Base-by-base conservation (phyloP, 2,113 vertebrate genomes). In the Micromys minutus region DNA sequence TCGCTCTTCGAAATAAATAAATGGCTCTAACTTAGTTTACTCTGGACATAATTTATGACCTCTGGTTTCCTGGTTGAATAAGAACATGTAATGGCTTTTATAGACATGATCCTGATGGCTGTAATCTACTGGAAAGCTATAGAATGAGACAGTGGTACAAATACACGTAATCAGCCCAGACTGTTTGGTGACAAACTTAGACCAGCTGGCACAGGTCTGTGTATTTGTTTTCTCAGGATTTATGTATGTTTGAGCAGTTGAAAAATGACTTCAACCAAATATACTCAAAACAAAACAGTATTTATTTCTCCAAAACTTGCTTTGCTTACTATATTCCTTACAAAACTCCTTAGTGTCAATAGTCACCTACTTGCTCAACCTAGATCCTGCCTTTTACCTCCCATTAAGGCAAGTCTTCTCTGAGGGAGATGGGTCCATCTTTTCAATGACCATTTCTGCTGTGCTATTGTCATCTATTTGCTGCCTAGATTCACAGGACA, bases 1-100 rank as follows among this genome's bases (percentile, higher is more conserved):
- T 61, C 52, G 55, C 42, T 91, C 83, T 91, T 42, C 36, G 88
- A 91, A 76, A 50, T 63, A 59, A 89, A 81, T 87, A 16, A 65
- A 85, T 24, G 45, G 12, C 72, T 12, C 12, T 89, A 84, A 77
- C 89, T 89, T 72, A 65, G 52, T 71, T 0, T 0, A 11, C 9
- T 57, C n/a, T 83, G 75, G 85, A n/a, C 77, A 69, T 29, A 5
- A 36, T 81, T 50, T 87, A 45, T 69, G 52, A 89, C 45, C 87
- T 96, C 87, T 87, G 31, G 12, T 17, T 76, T 93, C 61, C 45
- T 89, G 77, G 47, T 9, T 47, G 39, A 75, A 67, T 76, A 52
- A 69, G 22, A 24, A 50, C 13, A 12, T 92, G 34, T 45, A 91
- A 97, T 67, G 2, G 79, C 36, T 42, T 74, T 67, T 57, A 29